These are phyloP conservation scores for Rissa tridactyla DNA, from an alignment of 2,113 vertebrate genomes.

Conservation along the genomic window DNA sequence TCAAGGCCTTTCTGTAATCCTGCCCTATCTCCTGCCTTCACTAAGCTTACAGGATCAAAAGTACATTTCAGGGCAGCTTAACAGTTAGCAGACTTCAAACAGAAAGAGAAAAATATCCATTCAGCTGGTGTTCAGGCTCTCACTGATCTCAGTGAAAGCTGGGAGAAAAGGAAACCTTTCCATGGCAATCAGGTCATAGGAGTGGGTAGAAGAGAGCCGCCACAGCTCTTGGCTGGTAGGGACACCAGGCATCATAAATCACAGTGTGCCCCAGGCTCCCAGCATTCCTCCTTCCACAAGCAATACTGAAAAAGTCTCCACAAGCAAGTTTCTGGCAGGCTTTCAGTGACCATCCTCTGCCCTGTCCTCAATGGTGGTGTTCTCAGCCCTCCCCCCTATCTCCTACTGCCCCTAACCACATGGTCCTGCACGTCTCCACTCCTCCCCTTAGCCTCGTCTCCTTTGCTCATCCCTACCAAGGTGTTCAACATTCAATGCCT, in stretches of 20 bases:
- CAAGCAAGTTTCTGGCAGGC: neutral
- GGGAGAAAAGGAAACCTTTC: neutral
- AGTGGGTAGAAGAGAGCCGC: neutral
- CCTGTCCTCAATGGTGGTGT: fast-evolving
- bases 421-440: fast-evolving
- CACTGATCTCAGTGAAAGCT: neutral
- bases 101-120: neutral
- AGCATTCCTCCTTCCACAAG: neutral
- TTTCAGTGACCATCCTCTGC: neutral
- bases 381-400: neutral
- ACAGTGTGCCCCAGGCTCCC: neutral
- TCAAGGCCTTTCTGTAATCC: neutral
- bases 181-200: neutral
- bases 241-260: neutral
- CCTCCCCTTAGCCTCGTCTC: neutral
- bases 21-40: neutral
- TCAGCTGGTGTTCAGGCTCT: neutral
- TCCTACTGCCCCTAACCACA: neutral
- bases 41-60: neutral
- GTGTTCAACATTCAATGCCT: neutral
- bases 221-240: fast-evolving
- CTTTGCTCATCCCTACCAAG: neutral
- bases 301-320: neutral
- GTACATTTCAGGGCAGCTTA: constrained; percentile 26
- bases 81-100: neutral